phyloP scores from a whole-genome alignment of 1,140 invertebrate genomes.

The Patella vulgata region DNA sequence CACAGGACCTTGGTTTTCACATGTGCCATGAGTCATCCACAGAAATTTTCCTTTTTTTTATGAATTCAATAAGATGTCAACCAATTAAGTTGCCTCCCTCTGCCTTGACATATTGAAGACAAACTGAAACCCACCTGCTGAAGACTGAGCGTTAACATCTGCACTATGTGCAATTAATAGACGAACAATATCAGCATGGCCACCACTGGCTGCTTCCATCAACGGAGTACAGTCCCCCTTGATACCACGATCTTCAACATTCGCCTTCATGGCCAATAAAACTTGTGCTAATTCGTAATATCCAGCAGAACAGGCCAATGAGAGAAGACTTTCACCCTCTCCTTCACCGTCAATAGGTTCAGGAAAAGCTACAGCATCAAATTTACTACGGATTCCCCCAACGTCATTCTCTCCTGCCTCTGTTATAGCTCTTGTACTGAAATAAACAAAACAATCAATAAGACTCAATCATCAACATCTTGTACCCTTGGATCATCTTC shows the following conservation, averaged over 20 bases:
- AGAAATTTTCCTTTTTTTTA: too few relatives aligned
- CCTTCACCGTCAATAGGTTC: constrained; percentile 83
- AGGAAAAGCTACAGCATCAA: constrained; percentile 94
- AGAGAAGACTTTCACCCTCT: constrained; percentile 97
- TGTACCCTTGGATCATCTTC: too few relatives aligned
- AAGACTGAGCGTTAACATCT: constrained; percentile 95
- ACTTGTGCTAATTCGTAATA: constrained; percentile 95
- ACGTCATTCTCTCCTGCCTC: constrained; percentile 94
- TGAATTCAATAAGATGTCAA: too few relatives aligned
- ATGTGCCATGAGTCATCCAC: too few relatives aligned
- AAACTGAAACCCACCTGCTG: constrained; percentile 86
- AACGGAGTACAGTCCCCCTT: constrained; percentile 96
- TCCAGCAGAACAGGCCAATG: constrained; percentile 95
- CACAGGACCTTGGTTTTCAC: too few relatives aligned
- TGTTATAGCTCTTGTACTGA: constrained; percentile 74
- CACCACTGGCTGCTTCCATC: constrained; percentile 96
- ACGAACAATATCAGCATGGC: constrained; percentile 93
- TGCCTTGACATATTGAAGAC: too few relatives aligned
- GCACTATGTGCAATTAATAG: constrained; percentile 91
- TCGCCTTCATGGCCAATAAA: constrained; percentile 94
- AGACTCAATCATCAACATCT: too few relatives aligned
- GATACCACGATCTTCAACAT: constrained; percentile 94
- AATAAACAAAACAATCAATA: constrained; percentile 17
- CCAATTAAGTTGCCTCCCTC: too few relatives aligned
- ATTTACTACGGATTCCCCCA: constrained; percentile 78